A percentile compares a stretch with the other conserved stretches of the same genome.
Evolutionary conservation across 2,888 invertebrate species (phyloP).

Genomic region (Andrena trimmerana): DNA sequence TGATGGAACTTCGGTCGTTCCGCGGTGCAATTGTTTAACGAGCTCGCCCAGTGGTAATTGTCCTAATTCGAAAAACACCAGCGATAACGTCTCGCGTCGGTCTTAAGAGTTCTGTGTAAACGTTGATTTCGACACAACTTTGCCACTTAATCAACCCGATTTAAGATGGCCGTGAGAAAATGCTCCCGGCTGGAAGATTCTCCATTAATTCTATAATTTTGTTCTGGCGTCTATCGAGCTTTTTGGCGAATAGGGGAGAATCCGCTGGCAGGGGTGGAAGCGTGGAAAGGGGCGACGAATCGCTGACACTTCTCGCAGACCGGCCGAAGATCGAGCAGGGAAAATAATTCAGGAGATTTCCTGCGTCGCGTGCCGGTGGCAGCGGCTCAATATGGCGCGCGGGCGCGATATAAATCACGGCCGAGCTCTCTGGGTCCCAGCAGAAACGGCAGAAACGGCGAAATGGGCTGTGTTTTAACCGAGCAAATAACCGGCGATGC

Average conservation of each 20-base stretch:
- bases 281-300: background rate
- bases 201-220: background rate
- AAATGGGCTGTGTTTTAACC: slow-evolving; percentile 56
- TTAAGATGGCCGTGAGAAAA: background rate
- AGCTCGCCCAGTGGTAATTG: background rate
- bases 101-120: background rate
- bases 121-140: background rate
- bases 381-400: slow-evolving; percentile 59
- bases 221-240: background rate
- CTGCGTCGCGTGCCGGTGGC: slow-evolving; percentile 51
- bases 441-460: slow-evolving; percentile 27
- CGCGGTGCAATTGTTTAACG: background rate
- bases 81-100: background rate
- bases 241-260: background rate
- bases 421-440: slow-evolving; percentile 23
- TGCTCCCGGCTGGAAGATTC: background rate
- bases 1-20: background rate
- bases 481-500: slow-evolving; percentile 57
- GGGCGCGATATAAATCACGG: slow-evolving; percentile 68
- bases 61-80: background rate
- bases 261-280: background rate
- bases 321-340: background rate
- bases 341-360: slow-evolving; percentile 55
- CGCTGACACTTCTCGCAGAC: background rate
- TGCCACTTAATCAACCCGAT: background rate